Percentiles rank a stretch among this genome's conserved stretches.
Evolutionary conservation across 2,113 vertebrate species (phyloP).

Genomic region (Forbesichthys papilliferus): DNA sequence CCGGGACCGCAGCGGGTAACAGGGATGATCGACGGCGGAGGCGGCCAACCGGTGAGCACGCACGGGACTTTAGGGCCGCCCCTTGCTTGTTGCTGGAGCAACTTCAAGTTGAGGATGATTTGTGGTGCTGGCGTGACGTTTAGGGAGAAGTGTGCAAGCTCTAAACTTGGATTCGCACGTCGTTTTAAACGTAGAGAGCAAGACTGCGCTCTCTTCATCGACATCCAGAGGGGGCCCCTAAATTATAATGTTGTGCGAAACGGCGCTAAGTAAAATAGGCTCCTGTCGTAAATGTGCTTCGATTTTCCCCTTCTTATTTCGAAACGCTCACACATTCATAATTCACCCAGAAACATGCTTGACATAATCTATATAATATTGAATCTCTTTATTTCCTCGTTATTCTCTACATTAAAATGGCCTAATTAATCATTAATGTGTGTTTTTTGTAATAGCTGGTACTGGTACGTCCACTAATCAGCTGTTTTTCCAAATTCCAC

Average conservation of each 20-base stretch:
- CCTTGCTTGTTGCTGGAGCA: slow-evolving; percentile 50
- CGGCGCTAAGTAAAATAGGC: too few relatives aligned
- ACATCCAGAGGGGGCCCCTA: too few relatives aligned
- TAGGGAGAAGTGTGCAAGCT: too few relatives aligned
- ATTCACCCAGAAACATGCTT: not conserved
- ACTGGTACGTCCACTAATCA: slow-evolving; percentile 8
- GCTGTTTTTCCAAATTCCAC: not conserved
- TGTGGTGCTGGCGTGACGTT: too few relatives aligned
- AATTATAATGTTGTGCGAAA: too few relatives aligned
- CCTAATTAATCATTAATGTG: not conserved
- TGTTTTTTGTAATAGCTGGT: not conserved
- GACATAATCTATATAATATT: not conserved
- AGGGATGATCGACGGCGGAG: slow-evolving; percentile 53
- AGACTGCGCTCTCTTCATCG: too few relatives aligned
- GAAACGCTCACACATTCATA: slow-evolving; percentile 2
- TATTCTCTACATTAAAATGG: slow-evolving; percentile 6
- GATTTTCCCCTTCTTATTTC: too few relatives aligned
- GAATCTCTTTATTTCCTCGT: not conserved
- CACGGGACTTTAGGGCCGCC: not conserved
- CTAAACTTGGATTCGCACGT: too few relatives aligned
- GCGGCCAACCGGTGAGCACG: slow-evolving; percentile 52
- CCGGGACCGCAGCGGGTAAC: slow-evolving; percentile 8
- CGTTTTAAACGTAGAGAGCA: too few relatives aligned
- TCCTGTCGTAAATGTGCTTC: too few relatives aligned
- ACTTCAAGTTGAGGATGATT: not conserved